These are phyloP conservation scores for Chrysopa pallens DNA, from an alignment of 1,140 invertebrate genomes.

Conservation along the genomic window DNA sequence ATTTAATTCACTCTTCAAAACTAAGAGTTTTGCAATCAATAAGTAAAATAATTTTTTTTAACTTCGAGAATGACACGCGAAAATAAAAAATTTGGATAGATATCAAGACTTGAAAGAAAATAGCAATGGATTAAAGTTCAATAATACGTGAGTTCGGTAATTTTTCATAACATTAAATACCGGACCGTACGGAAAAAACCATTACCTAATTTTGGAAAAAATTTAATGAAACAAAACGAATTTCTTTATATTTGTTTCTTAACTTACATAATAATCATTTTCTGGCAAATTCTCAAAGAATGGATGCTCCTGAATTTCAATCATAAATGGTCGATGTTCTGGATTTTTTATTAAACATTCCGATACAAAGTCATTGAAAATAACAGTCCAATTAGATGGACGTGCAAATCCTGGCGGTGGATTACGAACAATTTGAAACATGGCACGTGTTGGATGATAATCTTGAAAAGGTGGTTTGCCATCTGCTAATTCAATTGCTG, in stretches of 20 bases:
- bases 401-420: conserved; percentile 61
- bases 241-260: background rate
- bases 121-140: no score
- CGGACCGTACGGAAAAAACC: no score
- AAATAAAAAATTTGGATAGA: no score
- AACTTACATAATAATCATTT: conserved; percentile 52
- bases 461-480: conserved; percentile 67
- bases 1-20: no score
- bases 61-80: no score
- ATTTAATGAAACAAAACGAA: no score
- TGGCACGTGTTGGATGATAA: conserved; percentile 68
- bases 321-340: conserved; percentile 69
- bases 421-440: conserved; percentile 76
- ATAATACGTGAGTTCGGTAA: no score
- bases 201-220: no score
- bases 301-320: conserved; percentile 74
- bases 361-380: conserved; percentile 63
- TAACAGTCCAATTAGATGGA: conserved; percentile 59
- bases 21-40: no score
- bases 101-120: no score
- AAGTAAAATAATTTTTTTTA: no score
- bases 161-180: no score
- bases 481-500: conserved; percentile 79
- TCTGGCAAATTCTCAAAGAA: conserved; percentile 56
- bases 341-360: conserved; percentile 83